Evolutionary conservation across 2,888 invertebrate species (phyloP).

Genomic region (Leptinotarsa juncta): DNA sequence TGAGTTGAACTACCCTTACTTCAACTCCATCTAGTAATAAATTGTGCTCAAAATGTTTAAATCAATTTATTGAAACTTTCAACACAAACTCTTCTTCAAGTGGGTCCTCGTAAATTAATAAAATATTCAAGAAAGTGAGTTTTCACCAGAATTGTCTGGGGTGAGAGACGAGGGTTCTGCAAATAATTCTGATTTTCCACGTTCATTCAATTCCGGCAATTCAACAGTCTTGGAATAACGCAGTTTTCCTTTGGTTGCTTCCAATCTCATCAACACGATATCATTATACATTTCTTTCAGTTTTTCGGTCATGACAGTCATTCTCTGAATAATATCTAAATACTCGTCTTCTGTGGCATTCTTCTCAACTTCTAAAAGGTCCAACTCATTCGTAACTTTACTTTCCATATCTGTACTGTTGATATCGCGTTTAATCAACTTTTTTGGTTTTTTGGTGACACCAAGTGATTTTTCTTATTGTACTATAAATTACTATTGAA

Average conservation of each 20-base stretch:
- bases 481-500: too few species aligned
- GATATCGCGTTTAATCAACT: background rate
- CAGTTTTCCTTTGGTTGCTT: slow-evolving; percentile 13
- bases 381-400: slow-evolving; percentile 5
- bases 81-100: background rate
- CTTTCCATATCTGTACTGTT: slow-evolving; percentile 3
- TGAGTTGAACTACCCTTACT: background rate
- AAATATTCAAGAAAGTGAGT: background rate
- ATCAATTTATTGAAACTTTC: background rate
- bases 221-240: slow-evolving; percentile 12
- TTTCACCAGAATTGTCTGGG: background rate
- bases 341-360: slow-evolving; percentile 10
- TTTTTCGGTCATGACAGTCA: background rate
- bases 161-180: background rate
- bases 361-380: slow-evolving; percentile 19
- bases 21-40: too few species aligned
- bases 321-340: slow-evolving; percentile 18
- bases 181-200: background rate
- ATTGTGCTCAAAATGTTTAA: background rate
- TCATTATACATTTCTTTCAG: slow-evolving; percentile 24
- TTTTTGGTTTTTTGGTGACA: background rate
- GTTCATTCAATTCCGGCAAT: background rate
- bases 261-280: slow-evolving; percentile 23
- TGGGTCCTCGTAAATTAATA: too few species aligned
- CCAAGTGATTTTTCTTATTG: background rate